phyloP scores from a whole-genome alignment of 2,888 invertebrate species.

The Hyposoter didymator region DNA sequence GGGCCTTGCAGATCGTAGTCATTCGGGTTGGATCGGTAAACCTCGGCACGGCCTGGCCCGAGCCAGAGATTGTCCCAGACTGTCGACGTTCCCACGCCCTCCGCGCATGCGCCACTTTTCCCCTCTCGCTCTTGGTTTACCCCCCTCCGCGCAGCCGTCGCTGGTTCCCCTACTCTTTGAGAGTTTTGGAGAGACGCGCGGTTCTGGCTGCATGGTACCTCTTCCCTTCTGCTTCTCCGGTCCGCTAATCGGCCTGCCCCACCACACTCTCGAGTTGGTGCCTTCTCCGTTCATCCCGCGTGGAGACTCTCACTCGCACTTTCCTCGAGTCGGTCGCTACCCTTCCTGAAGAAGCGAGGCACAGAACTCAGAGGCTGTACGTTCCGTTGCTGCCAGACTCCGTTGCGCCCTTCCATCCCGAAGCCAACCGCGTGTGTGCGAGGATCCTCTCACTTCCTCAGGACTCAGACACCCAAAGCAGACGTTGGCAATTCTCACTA shows the following conservation, averaged over 20 bases:
- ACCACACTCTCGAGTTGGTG: conserved; percentile 41
- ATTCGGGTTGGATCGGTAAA: conserved; percentile 76
- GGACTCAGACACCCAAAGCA: conserved; percentile 16
- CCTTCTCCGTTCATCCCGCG: conserved; percentile 35
- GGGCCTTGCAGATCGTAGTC: conserved; percentile 73
- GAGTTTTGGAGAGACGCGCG: conserved; percentile 57
- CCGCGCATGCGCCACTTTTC: conserved; percentile 78
- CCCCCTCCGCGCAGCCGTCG: neutral
- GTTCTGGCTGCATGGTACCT: conserved; percentile 36
- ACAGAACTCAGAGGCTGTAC: neutral
- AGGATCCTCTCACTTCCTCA: conserved; percentile 48
- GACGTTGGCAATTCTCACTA: conserved; percentile 4
- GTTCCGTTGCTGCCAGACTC: conserved; percentile 50
- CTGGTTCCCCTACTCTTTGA: conserved; percentile 26
- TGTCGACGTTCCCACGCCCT: conserved; percentile 82
- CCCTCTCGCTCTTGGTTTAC: conserved; percentile 61
- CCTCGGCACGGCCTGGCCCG: conserved; percentile 71
- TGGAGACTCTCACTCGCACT: conserved; percentile 64
- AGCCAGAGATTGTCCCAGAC: conserved; percentile 75
- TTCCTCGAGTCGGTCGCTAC: conserved; percentile 39
- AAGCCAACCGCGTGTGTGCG: neutral
- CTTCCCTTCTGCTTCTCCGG: conserved; percentile 59
- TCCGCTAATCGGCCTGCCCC: conserved; percentile 61
- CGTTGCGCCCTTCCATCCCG: conserved; percentile 45
- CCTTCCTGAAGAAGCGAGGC: neutral